Conservation (phyloP, 2,888 invertebrate species). For the Lithosia quadra region DNA sequence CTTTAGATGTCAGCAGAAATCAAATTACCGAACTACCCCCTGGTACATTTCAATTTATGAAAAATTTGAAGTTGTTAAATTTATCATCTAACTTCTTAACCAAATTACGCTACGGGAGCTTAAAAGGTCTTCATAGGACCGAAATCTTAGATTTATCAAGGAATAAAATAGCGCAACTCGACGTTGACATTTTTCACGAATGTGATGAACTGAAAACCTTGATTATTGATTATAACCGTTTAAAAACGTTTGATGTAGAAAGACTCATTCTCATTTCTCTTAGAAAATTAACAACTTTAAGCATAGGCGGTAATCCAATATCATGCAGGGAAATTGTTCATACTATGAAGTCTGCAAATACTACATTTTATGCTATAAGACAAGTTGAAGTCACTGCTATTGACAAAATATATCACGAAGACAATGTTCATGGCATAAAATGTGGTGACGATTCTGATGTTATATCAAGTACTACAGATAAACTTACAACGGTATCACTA, state of each 20-base stretch:
- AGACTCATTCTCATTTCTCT: conserved; percentile 63
- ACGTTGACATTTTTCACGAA: conserved; percentile 77
- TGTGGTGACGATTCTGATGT: conserved; percentile 64
- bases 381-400: conserved; percentile 73
- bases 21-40: conserved; percentile 66
- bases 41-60: conserved; percentile 72
- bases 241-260: conserved; percentile 72
- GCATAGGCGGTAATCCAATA: conserved; percentile 78
- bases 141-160: conserved; percentile 74
- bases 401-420: conserved; percentile 77
- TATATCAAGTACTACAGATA: conserved; percentile 28
- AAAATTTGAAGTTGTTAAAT: conserved; percentile 70
- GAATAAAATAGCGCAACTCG: conserved; percentile 68
- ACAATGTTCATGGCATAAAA: conserved; percentile 78
- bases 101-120: conserved; percentile 71
- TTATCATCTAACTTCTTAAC: conserved; percentile 69
- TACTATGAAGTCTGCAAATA: conserved; percentile 60
- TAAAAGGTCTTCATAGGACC: conserved; percentile 72
- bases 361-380: conserved; percentile 47
- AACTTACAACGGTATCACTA: neutral
- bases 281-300: conserved; percentile 65
- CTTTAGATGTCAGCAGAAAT: conserved; percentile 72
- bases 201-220: conserved; percentile 69
- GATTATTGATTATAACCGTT: conserved; percentile 74
- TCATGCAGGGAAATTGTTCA: conserved; percentile 75